Base-by-base conservation (phyloP, 2,888 invertebrate species). In the Cerastis rubricosa region DNA sequence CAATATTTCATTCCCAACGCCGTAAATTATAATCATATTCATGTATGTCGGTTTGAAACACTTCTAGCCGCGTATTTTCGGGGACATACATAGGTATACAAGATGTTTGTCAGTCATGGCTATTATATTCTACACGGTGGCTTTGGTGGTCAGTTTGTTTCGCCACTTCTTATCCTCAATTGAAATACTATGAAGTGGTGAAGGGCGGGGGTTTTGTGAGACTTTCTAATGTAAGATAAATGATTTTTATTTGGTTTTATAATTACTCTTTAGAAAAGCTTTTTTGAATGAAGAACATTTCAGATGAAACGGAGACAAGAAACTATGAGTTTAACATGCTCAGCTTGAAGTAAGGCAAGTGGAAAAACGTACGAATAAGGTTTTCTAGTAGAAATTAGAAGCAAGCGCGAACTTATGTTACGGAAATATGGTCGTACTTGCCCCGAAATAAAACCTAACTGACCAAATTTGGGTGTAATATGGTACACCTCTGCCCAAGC, bases 1-100 rank as follows among this genome's bases (percentile, higher is more conserved):
- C 74, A 77, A 85, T 86, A 72, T 61, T 74, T 82, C 81, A 84
- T 85, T 85, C 81, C 81, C 68, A 81, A 67, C 57, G 61, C 66
- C 12, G 49, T 59, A 29, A 68, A 80, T 71, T 82, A 43, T 63
- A 61, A 54, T 63, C 29, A 51, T 66, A 66, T 76, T 61, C n/a
- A 79, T 61, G 66, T 78, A 61, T 25, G 65, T 35, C 47, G 59
- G 54, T 61, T 71, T 79, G 71, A 79, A 84, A 79, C 66, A 65
- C 54, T 43, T 65, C 29, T 22, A 29, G 35, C 35, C 14, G 29
- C 43, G 54, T 61, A 63, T 69, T 74, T 72, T 68, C 49, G 29
- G 40, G 14, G 49, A 45, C 4, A 12, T 19, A 2, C 8, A 8
- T 40, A 35, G 35, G 54, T 68, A 47, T 9, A 29, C 17, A 29